Evolutionary conservation across 1,140 invertebrate genomes (phyloP).

Genomic region (Cotesia glomerata): DNA sequence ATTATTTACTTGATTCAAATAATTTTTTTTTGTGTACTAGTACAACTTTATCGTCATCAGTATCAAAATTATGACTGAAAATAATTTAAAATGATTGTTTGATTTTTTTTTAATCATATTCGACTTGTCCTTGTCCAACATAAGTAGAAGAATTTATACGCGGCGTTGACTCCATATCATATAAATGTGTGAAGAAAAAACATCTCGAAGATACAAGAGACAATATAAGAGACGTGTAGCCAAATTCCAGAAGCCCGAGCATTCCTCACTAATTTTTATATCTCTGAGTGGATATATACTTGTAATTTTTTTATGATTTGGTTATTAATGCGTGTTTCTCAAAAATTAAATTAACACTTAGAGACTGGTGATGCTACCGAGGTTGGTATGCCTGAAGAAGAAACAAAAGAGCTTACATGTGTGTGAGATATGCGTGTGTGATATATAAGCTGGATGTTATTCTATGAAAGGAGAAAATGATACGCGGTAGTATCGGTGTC

Average conservation of each 20-base stretch:
- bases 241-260: conserved; percentile 14
- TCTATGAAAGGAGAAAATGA: neutral
- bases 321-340: neutral
- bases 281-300: neutral
- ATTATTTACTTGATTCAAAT: too few species aligned
- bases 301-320: conserved; percentile 2
- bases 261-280: conserved; percentile 15
- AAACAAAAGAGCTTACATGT: too few species aligned
- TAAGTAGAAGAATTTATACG: too few species aligned
- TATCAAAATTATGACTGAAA: too few species aligned
- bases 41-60: too few species aligned
- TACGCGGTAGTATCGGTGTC: neutral
- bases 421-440: neutral
- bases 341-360: conserved; percentile 5
- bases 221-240: neutral
- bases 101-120: too few species aligned
- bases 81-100: too few species aligned
- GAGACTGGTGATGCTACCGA: neutral
- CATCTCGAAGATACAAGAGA: neutral
- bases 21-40: too few species aligned
- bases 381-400: neutral
- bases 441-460: neutral
- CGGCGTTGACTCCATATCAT: too few species aligned
- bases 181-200: too few species aligned
- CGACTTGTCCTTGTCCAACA: too few species aligned